Percentiles rank a stretch among this genome's conserved stretches.
These are phyloP conservation scores for Pediacus dermestoides DNA, from an alignment of 2,888 invertebrate genomes.

Conservation along the genomic window DNA sequence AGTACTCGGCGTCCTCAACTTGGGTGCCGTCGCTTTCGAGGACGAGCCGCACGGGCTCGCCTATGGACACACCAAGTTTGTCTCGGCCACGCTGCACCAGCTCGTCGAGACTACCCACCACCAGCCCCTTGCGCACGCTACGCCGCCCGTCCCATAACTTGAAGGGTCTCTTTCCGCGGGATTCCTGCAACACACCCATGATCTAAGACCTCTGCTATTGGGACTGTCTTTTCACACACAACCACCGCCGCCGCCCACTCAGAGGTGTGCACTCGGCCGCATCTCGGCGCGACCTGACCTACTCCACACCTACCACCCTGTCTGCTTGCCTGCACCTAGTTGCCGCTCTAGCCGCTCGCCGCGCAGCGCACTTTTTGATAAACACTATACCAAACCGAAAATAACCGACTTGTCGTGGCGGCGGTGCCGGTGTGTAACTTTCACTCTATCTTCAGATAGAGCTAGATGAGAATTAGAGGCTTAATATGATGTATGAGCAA, in stretches of 20 bases:
- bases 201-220: conserved; percentile 7
- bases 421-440: too few relatives aligned
- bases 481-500: too few relatives aligned
- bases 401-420: too few relatives aligned
- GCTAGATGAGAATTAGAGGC: too few relatives aligned
- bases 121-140: conserved; percentile 89
- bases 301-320: conserved; percentile 39
- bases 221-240: neutral
- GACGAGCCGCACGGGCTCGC: conserved; percentile 85
- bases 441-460: conserved; percentile 4
- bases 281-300: conserved; percentile 43
- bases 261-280: conserved; percentile 31
- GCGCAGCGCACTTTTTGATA: conserved; percentile 26
- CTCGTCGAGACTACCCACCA: conserved; percentile 88
- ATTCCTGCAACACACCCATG: conserved; percentile 66
- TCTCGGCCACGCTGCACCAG: conserved; percentile 69
- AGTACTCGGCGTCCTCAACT: conserved; percentile 95
- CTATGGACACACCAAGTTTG: conserved; percentile 81
- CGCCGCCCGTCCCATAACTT: conserved; percentile 96
- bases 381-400: conserved; percentile 21
- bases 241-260: conserved; percentile 17
- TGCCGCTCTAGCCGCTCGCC: conserved; percentile 28
- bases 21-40: conserved; percentile 95
- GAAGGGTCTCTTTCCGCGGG: conserved; percentile 94
- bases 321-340: conserved; percentile 26